These are phyloP conservation scores for Caenorhabditis sulstoni DNA, from an alignment of 2,888 invertebrate species.

Conservation along the genomic window DNA sequence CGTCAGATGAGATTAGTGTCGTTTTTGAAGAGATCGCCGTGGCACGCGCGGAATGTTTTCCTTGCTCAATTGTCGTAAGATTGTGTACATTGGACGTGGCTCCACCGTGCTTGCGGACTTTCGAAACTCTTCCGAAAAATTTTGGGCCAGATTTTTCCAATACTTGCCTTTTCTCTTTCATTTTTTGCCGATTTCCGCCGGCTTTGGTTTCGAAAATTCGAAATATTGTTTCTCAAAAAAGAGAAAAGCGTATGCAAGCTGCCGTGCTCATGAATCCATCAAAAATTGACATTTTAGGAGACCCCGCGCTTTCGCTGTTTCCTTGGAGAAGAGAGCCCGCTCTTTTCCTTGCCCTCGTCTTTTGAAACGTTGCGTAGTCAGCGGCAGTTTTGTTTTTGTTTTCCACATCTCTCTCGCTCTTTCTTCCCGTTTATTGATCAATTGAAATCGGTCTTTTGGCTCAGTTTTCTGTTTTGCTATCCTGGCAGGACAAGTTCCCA, in stretches of 20 bases:
- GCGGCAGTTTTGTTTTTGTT: neutral
- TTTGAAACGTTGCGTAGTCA: neutral
- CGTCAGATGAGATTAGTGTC: too few species aligned
- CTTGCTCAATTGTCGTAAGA: neutral
- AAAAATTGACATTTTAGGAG: neutral
- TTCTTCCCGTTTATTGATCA: neutral
- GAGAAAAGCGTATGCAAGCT: too few species aligned
- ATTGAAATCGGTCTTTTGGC: too few species aligned
- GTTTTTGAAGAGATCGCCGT: too few species aligned
- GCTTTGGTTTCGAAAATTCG: neutral
- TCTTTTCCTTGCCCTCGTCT: slow-evolving; percentile 17
- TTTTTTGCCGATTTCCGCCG: neutral
- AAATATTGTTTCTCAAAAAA: neutral
- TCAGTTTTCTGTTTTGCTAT: too few species aligned
- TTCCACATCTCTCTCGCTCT: neutral
- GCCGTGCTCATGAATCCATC: neutral
- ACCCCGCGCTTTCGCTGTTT: too few species aligned
- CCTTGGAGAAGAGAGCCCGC: too few species aligned
- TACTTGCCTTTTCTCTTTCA: neutral
- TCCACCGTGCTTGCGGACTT: slow-evolving; percentile 11
- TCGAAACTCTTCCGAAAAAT: neutral
- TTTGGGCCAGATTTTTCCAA: slow-evolving; percentile 12
- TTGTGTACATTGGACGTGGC: slow-evolving; percentile 2
- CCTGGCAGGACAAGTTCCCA: neutral
- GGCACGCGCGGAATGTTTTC: too few species aligned